Percentiles rank a stretch among this genome's conserved stretches.
Evolutionary conservation across 2,113 vertebrate species (phyloP).

Genomic region (Chiloscyllium plagiosum): DNA sequence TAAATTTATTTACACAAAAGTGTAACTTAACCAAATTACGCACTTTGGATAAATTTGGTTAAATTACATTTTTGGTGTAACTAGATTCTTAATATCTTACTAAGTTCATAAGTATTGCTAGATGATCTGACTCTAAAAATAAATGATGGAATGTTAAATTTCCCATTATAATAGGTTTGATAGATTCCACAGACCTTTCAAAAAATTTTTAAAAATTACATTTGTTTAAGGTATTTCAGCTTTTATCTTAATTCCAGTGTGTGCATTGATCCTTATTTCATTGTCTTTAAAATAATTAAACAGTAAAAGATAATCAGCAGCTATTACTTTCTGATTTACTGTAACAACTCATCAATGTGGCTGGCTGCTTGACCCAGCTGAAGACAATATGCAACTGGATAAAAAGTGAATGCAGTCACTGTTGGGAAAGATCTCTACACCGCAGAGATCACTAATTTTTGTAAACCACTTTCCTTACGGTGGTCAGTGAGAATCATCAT

Average conservation of each 20-base stretch:
- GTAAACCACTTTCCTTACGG: too few species aligned
- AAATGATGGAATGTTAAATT: background rate
- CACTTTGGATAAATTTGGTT: too few species aligned
- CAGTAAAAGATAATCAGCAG: too few species aligned
- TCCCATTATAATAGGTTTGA: background rate
- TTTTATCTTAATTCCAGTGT: background rate
- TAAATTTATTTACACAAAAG: background rate
- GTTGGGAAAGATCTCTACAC: too few species aligned
- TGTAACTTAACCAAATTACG: too few species aligned
- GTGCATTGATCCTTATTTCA: too few species aligned
- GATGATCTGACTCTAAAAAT: background rate
- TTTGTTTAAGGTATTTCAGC: background rate
- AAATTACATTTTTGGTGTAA: background rate
- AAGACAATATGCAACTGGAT: background rate
- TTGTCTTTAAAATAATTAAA: too few species aligned
- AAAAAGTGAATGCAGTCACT: background rate
- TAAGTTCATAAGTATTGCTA: background rate
- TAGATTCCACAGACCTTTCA: background rate
- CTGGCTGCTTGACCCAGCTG: background rate
- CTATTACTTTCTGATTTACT: too few species aligned
- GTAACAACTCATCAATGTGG: too few species aligned
- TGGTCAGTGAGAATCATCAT: too few species aligned
- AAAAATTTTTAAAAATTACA: background rate
- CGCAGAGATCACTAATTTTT: too few species aligned
- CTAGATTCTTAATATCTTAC: background rate